Evolutionary conservation across 2,888 invertebrate genomes (phyloP), one percentile per base, ranked within the genome.

Genomic region (Harpagoxenus sublaevis): DNA sequence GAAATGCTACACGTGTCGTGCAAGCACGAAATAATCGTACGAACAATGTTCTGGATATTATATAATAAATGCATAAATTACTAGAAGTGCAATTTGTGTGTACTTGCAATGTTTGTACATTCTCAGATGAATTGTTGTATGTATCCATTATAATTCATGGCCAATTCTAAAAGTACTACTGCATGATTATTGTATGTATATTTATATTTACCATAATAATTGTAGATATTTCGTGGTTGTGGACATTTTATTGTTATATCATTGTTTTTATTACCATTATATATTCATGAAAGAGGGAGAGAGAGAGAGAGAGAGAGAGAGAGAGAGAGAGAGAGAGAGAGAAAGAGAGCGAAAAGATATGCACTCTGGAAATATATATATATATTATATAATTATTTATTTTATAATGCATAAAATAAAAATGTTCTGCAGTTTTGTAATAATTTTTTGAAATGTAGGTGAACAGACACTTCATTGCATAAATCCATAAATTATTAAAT

Each of bases 21-120:
- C 70, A 31, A 78, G 73, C 79, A 87, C 82, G 83, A 85, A 63
- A 65, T 77, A 83, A 77, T 77, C 23, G 5, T 77, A 48, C 15
- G 48, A 65, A 66, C 77, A 83, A 83, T 68, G 9, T 83, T 66
- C 51, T n/a, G 23, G 48, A 48, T 82, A 53, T 55, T 10, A 77
- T 10, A 77, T 66, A 65, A 68, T 53, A 63, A 77, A 77, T 77
- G n/a, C 55, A 78, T 82, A 63, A 77, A 78, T 74, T 63, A 65
- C 53, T 31, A 68, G 55, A 83, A 66, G 18, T 57, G 45, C 55
- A 65, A 65, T 75, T 83, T 62, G 31, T 75, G 39, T 75, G 51
- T 48, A 51, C 23, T 45, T 39, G 39, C 51, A 60, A 60, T 68
- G 48, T 68, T 48, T 57, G 31, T 75, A 48, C 9, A 65, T 75